Evolutionary conservation across 1,140 invertebrate species (phyloP).

Genomic region (Zelostemma sp.): DNA sequence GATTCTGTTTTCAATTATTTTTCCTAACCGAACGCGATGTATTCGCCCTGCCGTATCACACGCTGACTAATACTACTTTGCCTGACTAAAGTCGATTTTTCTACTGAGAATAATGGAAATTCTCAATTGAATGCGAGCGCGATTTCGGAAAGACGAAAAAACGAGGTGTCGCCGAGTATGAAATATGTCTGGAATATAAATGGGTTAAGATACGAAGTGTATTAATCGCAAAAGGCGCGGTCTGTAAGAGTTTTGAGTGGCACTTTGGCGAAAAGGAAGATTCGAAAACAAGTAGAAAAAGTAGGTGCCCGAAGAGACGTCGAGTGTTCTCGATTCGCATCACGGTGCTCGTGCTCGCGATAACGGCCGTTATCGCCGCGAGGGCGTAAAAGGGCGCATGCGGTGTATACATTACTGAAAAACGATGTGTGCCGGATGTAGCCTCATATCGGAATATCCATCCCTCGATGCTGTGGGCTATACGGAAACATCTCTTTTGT

Average conservation of each 20-base stretch:
- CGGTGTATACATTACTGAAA: conserved; percentile 6
- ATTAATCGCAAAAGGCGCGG: not conserved
- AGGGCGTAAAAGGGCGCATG: not conserved
- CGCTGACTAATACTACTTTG: not conserved
- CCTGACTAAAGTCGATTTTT: not conserved
- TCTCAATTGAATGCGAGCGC: not conserved
- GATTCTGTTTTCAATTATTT: not conserved
- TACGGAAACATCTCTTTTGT: conserved; percentile 37
- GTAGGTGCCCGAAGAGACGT: conserved; percentile 1
- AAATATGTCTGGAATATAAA: too few relatives aligned
- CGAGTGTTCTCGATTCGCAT: conserved; percentile 12
- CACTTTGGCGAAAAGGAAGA: conserved; percentile 9
- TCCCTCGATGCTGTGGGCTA: conserved; percentile 9
- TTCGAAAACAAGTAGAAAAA: conserved; percentile 15
- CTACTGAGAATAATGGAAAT: not conserved
- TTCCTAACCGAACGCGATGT: too few relatives aligned
- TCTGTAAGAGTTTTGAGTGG: conserved; percentile 7
- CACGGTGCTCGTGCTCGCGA: conserved; percentile 7
- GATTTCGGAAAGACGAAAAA: not conserved
- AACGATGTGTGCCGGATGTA: conserved; percentile 6
- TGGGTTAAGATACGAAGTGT: too few relatives aligned
- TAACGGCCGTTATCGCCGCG: conserved; percentile 11
- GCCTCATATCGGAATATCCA: conserved; percentile 13
- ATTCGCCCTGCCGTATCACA: too few relatives aligned
- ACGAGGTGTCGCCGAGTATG: too few relatives aligned